Base-by-base conservation (phyloP, 2,888 invertebrate genomes). In the Himalopsyche tibetana region DNA sequence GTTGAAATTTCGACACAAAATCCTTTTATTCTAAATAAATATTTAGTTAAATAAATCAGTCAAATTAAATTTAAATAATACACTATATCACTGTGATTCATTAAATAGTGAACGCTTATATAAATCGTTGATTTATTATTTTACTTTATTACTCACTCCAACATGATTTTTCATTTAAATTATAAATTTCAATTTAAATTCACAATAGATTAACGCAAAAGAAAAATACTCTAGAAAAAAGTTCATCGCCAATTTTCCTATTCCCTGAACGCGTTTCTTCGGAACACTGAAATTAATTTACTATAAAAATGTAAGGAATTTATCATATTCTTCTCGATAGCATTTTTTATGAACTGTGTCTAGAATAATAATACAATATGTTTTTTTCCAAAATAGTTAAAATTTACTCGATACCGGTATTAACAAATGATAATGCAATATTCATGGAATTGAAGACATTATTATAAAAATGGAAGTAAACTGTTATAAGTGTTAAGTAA, bases 291-390 rank as follows among this genome's bases (percentile, higher is more conserved):
- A 74, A 74, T 74, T 74, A 74, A 74, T 74, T 36, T 74, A 74
- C 38, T 74, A 74, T 74, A 74, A 38, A 74, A 74, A 74, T 74
- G 74, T 74, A 36, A 74, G 74, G 74, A 74, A 74, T 74, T 74
- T 74, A 74, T 74, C 74, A 6, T 74, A 74, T 74, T 74, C 74
- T 36, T 36, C 38, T 15, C 28, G 74, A 38, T 19, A 38, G 74
- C 74, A 74, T 74, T 74, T 74, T 69, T 74, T 74, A 74, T 38
- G 28, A 74, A 74, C 36, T 74, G 74, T 38, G 74, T 36, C 38
- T 38, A 36, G 74, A 74, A 74, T 74, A 74, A 38, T 74, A 74
- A 74, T 74, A 36, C 19, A 74, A 74, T 38, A 36, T 38, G 38
- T 74, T 28, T 74, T 28, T 28, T 28, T 74, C 12, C 38, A 12